Evolutionary conservation across 2,113 vertebrate species (phyloP).

Genomic region (Ranitomeya imitator): DNA sequence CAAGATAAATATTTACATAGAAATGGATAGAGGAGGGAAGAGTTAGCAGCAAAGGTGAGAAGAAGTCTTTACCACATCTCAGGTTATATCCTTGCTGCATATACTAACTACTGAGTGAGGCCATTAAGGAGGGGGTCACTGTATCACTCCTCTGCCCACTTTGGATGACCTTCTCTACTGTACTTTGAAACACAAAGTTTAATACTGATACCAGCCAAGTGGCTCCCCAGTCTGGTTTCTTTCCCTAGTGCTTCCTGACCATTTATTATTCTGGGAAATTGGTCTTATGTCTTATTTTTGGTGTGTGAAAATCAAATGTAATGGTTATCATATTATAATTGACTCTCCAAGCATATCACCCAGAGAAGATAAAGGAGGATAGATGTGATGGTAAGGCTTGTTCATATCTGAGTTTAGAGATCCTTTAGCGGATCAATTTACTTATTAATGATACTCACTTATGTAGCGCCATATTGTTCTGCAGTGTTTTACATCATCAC

Average conservation of each 20-base stretch:
- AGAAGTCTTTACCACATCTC: constrained; percentile 32
- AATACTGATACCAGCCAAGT: constrained; percentile 16
- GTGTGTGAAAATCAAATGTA: not conserved
- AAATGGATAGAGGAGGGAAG: constrained; percentile 23
- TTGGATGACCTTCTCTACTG: constrained; percentile 12
- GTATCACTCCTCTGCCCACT: constrained; percentile 1
- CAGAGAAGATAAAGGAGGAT: too few species aligned
- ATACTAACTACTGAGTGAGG: constrained; percentile 16
- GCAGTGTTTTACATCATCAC: too few species aligned
- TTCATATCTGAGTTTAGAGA: too few species aligned
- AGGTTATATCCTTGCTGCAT: constrained; percentile 26
- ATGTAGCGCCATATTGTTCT: too few species aligned
- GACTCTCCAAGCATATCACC: too few species aligned
- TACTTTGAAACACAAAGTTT: constrained; percentile 16
- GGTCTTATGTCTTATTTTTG: not conserved
- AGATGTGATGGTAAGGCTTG: too few species aligned
- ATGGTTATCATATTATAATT: not conserved
- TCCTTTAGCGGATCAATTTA: too few species aligned
- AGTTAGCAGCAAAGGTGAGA: constrained; percentile 50
- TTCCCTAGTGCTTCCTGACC: not conserved
- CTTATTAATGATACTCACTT: too few species aligned
- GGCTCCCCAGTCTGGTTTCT: not conserved
- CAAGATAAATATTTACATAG: constrained; percentile 56
- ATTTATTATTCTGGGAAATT: not conserved
- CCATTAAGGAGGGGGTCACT: constrained; percentile 22